Evolutionary conservation across 2,113 vertebrate genomes (phyloP).

Genomic region (Tapirus terrestris): DNA sequence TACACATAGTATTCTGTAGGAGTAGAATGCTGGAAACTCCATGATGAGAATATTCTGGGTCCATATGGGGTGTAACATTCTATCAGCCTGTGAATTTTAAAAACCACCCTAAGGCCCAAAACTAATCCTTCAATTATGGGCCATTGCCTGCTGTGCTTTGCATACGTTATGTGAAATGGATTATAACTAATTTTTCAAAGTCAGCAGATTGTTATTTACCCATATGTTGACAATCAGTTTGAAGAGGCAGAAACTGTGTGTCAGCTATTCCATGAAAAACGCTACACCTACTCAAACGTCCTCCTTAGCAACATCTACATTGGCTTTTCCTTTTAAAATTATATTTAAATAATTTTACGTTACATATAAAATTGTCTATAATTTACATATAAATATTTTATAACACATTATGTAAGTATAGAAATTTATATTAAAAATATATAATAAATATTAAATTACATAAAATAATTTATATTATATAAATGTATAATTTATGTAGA

Average conservation of each 20-base stretch:
- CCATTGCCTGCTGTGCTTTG: slow-evolving; percentile 65
- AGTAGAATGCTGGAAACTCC: slow-evolving; percentile 57
- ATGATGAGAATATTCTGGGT: slow-evolving; percentile 61
- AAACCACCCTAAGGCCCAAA: slow-evolving; percentile 71
- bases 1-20: slow-evolving; percentile 3
- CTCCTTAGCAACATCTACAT: not conserved
- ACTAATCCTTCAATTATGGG: slow-evolving; percentile 76
- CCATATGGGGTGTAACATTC: slow-evolving; percentile 73
- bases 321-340: slow-evolving; percentile 41
- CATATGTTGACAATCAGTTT: slow-evolving; percentile 74
- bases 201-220: slow-evolving; percentile 81
- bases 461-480: not conserved
- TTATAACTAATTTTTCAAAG: slow-evolving; percentile 81
- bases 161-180: slow-evolving; percentile 66
- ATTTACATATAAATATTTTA: not conserved
- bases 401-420: not conserved
- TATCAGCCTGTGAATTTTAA: slow-evolving; percentile 75
- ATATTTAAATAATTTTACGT: slow-evolving; percentile 19
- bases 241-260: slow-evolving; percentile 54
- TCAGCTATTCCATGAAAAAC: slow-evolving; percentile 43
- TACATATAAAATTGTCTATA: not conserved
- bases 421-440: slow-evolving; percentile 2
- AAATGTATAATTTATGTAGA: not conserved
- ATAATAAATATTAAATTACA: not conserved
- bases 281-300: slow-evolving; percentile 17